Base-by-base conservation (phyloP, 2,113 vertebrate genomes). In the Ellobius talpinus region DNA sequence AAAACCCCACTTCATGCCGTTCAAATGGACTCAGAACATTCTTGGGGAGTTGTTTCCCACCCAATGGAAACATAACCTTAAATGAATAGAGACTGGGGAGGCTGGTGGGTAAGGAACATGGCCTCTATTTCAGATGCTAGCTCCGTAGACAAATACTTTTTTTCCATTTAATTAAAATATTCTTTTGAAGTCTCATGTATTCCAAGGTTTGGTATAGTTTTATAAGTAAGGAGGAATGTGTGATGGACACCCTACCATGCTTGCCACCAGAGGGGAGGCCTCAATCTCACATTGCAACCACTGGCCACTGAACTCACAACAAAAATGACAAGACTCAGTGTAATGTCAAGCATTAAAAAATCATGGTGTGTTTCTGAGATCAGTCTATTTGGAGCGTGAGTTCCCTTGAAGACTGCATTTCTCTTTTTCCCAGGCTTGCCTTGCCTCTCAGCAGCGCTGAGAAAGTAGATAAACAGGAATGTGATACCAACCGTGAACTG, bases 401-500 rank as follows among this genome's bases (percentile, higher is more conserved):
- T 98, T 98, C 98, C 98, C 98, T 96, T 98, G 98, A 98, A 98
- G 98, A 98, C 98, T 97, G 8, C 97, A 63, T 96, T 95, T 96
- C 97, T 97, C 96, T 97, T 96, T 97, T 98, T 97, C 98, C 98
- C 98, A 98, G 98, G 98, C 99, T 99, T 98, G 99, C 98, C 98
- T 99, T 99, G 98, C 98, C 97, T 97, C 98, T 98, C 98, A 99
- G 98, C 98, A 97, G 94, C 1, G 98, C 98, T 98, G 98, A 99
- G 98, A 96, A 98, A 98, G 98, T 98, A 99, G 98, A 98, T 97
- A 98, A 99, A 99, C 98, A 99, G 98, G 97, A 99, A 99, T 97
- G 98, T 99, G 98, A 98, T 99, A 99, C 99, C 99, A 99, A 99
- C 99, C 99, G 99, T 99, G 99, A 99, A 98, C 98, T 98, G 99